These are phyloP conservation scores for Ceratosolen solmsi DNA, from an alignment of 1,140 invertebrate genomes.

Conservation along the genomic window DNA sequence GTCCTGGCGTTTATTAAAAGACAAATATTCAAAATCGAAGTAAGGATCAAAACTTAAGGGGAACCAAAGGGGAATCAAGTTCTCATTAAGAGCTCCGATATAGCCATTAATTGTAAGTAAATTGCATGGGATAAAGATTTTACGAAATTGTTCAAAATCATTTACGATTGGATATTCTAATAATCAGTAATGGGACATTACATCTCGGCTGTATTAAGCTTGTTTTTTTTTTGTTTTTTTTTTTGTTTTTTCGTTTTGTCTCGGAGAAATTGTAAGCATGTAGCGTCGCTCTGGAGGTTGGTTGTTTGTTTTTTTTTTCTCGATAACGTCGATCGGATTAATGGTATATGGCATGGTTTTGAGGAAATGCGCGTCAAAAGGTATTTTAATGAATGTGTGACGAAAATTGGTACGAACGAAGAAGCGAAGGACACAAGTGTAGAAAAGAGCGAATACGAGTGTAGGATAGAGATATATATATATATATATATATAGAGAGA, in stretches of 20 bases:
- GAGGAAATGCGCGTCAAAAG: constrained; percentile 27
- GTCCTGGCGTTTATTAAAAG: neutral
- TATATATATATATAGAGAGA: constrained; percentile 12
- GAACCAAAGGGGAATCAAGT: too few relatives aligned
- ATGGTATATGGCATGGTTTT: neutral
- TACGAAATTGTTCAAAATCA: constrained; percentile 4
- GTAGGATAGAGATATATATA: constrained; percentile 21
- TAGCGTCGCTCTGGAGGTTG: neutral
- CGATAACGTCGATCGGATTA: neutral
- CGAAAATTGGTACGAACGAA: constrained; percentile 48
- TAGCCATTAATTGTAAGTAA: constrained; percentile 2
- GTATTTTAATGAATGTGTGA: constrained; percentile 46
- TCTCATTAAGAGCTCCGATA: neutral
- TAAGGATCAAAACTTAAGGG: neutral
- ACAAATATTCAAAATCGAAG: neutral
- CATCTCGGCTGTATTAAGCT: neutral
- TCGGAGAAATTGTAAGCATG: neutral
- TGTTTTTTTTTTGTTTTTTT: too few relatives aligned
- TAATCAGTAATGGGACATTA: neutral
- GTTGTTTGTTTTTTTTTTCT: too few relatives aligned
- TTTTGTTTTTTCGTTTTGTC: too few relatives aligned
- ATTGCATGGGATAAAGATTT: neutral
- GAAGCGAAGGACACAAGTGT: constrained; percentile 14
- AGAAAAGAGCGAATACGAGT: neutral
- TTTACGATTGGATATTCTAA: neutral